A percentile compares a stretch with the other conserved stretches of the same genome.
phyloP scores from a whole-genome alignment of 1,140 invertebrate genomes.

The Orchesella cincta region DNA sequence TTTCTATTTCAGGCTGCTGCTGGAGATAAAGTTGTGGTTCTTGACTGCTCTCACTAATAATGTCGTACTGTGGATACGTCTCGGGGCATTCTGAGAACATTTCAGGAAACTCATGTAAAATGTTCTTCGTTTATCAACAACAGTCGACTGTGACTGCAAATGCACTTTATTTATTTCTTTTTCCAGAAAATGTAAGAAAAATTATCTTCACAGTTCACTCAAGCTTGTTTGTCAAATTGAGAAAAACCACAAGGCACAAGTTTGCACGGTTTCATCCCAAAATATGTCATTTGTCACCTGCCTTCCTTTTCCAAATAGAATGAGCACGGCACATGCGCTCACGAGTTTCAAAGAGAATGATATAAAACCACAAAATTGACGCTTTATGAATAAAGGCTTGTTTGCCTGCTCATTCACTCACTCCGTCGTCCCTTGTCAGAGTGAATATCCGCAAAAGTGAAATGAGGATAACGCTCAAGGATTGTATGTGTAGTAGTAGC shows the following conservation, averaged over 20 bases:
- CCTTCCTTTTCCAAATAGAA: background rate
- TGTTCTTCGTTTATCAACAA: background rate
- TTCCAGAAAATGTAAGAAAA: background rate
- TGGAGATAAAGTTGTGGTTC: too few relatives aligned
- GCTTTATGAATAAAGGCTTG: too few relatives aligned
- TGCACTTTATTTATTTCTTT: background rate
- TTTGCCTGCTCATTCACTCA: background rate
- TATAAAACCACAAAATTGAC: background rate
- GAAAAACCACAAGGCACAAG: background rate
- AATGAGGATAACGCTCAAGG: too few relatives aligned
- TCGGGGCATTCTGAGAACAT: conserved; percentile 13
- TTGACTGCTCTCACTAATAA: background rate
- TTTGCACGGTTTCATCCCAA: background rate
- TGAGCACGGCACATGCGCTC: background rate
- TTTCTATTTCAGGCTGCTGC: background rate
- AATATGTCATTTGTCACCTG: conserved; percentile 22
- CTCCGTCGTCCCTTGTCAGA: background rate
- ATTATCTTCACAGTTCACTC: too few relatives aligned
- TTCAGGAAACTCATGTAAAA: conserved; percentile 7
- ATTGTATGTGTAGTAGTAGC: background rate
- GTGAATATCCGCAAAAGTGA: conserved; percentile 19
- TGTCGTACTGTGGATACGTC: background rate
- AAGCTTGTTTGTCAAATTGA: background rate
- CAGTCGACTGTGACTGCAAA: too few relatives aligned
- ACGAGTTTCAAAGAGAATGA: background rate